Percentiles rank a stretch among this genome's conserved stretches.
phyloP scores from a whole-genome alignment of 2,888 invertebrate species.

The Sinotaia quadrata region DNA sequence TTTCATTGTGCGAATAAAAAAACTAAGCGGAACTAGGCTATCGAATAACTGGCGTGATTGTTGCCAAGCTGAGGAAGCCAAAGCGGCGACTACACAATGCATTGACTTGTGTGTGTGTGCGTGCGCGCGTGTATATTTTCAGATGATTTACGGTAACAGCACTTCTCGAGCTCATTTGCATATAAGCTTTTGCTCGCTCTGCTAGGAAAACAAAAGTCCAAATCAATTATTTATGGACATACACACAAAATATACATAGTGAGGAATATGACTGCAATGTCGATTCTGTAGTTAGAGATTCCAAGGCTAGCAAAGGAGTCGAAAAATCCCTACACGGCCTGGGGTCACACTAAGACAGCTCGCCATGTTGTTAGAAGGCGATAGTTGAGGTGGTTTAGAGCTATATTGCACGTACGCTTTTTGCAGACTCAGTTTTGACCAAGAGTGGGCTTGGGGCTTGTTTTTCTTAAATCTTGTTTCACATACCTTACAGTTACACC shows the following conservation, averaged over 20 bases:
- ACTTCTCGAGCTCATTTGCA: constrained; percentile 32
- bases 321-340: constrained; percentile 4
- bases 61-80: background rate
- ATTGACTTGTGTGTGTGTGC: background rate
- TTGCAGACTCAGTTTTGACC: too few relatives aligned
- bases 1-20: background rate
- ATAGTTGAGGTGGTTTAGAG: too few relatives aligned
- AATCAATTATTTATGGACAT: background rate
- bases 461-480: too few relatives aligned
- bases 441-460: too few relatives aligned
- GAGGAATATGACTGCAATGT: background rate
- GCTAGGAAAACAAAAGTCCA: background rate
- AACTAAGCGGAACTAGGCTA: background rate
- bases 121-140: background rate
- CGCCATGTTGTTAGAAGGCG: constrained; percentile 27
- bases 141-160: constrained; percentile 23
- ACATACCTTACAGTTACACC: too few relatives aligned
- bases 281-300: background rate
- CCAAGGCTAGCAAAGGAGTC: background rate
- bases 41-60: background rate
- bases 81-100: background rate
- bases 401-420: too few relatives aligned
- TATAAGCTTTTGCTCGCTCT: constrained; percentile 31
- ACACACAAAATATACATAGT: background rate
- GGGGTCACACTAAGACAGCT: constrained; percentile 9